phyloP scores from a whole-genome alignment of 2,797 vertebrate species.

The Anguilla obscura region DNA sequence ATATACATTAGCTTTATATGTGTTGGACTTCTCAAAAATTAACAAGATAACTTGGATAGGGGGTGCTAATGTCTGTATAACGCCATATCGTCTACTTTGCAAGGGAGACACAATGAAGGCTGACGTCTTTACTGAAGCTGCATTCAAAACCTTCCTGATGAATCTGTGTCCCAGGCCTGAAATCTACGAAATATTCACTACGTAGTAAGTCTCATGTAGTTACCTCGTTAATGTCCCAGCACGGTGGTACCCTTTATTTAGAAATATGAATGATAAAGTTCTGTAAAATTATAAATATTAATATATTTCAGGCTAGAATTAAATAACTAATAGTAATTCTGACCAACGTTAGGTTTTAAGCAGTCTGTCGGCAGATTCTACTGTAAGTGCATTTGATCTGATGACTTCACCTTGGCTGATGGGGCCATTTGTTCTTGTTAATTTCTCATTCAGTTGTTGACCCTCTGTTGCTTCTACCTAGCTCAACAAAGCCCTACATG shows the following conservation, averaged over 20 bases:
- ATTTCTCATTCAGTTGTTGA: not conserved
- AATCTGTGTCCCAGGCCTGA: constrained; percentile 90
- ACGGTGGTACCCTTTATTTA: not conserved
- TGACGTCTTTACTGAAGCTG: constrained; percentile 88
- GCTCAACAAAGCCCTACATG: constrained; percentile 93
- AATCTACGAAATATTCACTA: constrained; percentile 95
- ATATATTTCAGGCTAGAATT: too few species aligned
- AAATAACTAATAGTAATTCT: not conserved
- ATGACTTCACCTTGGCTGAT: too few species aligned
- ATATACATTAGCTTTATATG: not conserved
- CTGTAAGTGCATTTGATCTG: not conserved
- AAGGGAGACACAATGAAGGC: constrained; percentile 91
- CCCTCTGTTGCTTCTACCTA: constrained; percentile 48
- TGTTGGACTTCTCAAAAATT: not conserved
- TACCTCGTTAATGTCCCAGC: not conserved
- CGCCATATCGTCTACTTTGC: constrained; percentile 33
- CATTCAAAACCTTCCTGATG: constrained; percentile 86
- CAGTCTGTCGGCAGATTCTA: not conserved
- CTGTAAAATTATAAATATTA: not conserved
- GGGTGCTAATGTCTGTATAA: not conserved
- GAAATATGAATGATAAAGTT: not conserved
- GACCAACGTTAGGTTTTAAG: not conserved
- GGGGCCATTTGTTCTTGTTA: not conserved
- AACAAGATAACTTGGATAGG: not conserved
- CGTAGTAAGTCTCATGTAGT: constrained; percentile 76